Base-by-base conservation (phyloP, 2,797 vertebrate genomes). In the Meriones psammophilus region DNA sequence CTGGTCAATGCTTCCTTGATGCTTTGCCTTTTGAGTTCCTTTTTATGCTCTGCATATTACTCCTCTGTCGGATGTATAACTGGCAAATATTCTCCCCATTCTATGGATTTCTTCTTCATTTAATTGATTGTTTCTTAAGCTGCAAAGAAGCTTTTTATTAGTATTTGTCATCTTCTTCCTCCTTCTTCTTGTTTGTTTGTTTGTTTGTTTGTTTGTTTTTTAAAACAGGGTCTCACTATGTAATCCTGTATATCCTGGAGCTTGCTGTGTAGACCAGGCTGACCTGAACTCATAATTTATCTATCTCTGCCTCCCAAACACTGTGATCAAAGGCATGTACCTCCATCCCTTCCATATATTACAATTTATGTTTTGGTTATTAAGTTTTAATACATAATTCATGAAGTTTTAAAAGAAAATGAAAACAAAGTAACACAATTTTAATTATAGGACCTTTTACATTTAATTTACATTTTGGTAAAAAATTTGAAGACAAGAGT, bases 391-490 rank as follows among this genome's bases (percentile, higher is more conserved):
- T n/a, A 79, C 56, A 15, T 78, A 69, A 54, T 68, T 91, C 71
- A 68, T 62, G 62, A 60, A 60, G 66, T 80, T 81, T 83, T 73
- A 90, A 20, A 78, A 87, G n/a, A 87, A 94, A 95, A 54, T 24
- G 42, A 9, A 50, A n/a, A 42, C 42, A 90, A 91, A 56, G 71
- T 12, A 87, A 87, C 87, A 66, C 46, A 83, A 88, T 56, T 93
- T 94, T 64, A 62, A 66, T 89, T 85, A 60, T 86, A 1, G 6
- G 46, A 79, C 3, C 42, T 78, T 88, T 85, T 89, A 69, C 4
- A 81, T 60, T 90, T 68, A 79, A 42, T 73, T 89, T 73, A 91
- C 1, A 71, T 50, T 86, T 93, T 81, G 15, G 13, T 87, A 33
- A 89, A 90, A 64, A 94, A 77, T 58, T 8, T 91, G 54, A 85